These are phyloP conservation scores for Lerista edwardsae DNA, from an alignment of 2,797 vertebrate genomes.

Conservation along the genomic window DNA sequence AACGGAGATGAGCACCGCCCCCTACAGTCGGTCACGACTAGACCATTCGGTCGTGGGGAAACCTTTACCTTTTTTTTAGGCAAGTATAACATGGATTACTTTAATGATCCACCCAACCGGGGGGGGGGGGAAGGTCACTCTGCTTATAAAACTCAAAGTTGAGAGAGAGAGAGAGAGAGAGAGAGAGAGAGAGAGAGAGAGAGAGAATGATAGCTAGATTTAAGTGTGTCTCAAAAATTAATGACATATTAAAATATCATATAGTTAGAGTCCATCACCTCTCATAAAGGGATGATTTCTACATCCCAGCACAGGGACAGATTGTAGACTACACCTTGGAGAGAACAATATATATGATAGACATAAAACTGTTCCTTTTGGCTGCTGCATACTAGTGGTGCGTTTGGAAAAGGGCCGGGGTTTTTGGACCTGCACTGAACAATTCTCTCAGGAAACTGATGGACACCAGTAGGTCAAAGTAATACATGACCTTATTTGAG, in stretches of 20 bases:
- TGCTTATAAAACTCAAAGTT: slow-evolving; percentile 61
- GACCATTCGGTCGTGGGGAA: too few species aligned
- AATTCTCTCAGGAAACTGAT: not conserved
- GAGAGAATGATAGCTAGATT: slow-evolving; percentile 48
- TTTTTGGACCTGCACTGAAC: not conserved
- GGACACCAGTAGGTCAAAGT: not conserved
- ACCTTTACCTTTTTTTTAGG: too few species aligned
- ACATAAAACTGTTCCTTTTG: not conserved
- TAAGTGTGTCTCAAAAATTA: slow-evolving; percentile 65
- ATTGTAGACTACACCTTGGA: slow-evolving; percentile 42
- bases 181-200: not conserved
- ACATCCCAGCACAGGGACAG: slow-evolving; percentile 54
- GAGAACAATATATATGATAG: slow-evolving; percentile 43
- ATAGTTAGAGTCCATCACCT: slow-evolving; percentile 51
- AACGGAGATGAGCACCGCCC: too few species aligned
- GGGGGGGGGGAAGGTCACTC: slow-evolving; percentile 49
- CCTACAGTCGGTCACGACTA: too few species aligned
- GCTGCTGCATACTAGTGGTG: not conserved
- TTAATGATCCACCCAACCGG: slow-evolving; percentile 59
- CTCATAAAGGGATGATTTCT: slow-evolving; percentile 56
- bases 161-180: slow-evolving; percentile 51
- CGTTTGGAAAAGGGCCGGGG: not conserved
- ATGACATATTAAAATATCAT: slow-evolving; percentile 68
- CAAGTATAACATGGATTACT: slow-evolving; percentile 47
- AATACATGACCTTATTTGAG: not conserved